Evolutionary conservation across 1,140 invertebrate genomes (phyloP), one percentile per base, ranked within the genome.

Genomic region (Asobara japonica): DNA sequence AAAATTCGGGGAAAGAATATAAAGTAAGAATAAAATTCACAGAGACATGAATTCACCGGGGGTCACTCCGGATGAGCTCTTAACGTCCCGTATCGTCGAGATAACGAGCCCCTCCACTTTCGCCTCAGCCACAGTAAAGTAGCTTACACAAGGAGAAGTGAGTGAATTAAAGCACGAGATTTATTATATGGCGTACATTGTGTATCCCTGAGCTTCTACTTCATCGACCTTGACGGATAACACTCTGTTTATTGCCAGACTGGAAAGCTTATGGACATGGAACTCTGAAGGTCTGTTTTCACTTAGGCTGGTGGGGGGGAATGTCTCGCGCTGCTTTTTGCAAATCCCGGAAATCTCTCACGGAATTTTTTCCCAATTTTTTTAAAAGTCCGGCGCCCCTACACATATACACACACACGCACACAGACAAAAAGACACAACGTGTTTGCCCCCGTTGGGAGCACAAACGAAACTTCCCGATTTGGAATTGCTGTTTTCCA

Each of bases 11-110:
- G n/a, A n/a, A n/a, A 56, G 51, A 25, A 4, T 18, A 27, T 51
- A 56, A 56, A 25, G 51, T 36, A 20, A 51, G 18, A 56, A 27
- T 5, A 56, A 56, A 56, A 56, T 56, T 56, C 13, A 13, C 51
- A 22, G 51, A 25, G 51, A 56, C 51, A 10, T 56, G 51, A 56
- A 56, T 56, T 56, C 51, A 56, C 51, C 51, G 22, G 51, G 51
- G 51, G 51, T 56, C 51, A 56, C 51, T 56, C 51, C 51, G 51
- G 51, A 56, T 56, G 51, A 22, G 18, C 51, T 22, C 25, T 56
- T 56, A 56, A 56, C 51, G 22, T 25, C 51, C 51, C 51, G 51
- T 56, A 56, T 56, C 51, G 51, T 56, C 22, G 51, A 56, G 51
- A 56, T 56, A 56, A 56, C 51, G 51, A 56, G 51, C 8, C 22